Percentiles rank a stretch among this genome's conserved stretches.
phyloP scores from a whole-genome alignment of 2,888 invertebrate species.

The Smittia sp. region DNA sequence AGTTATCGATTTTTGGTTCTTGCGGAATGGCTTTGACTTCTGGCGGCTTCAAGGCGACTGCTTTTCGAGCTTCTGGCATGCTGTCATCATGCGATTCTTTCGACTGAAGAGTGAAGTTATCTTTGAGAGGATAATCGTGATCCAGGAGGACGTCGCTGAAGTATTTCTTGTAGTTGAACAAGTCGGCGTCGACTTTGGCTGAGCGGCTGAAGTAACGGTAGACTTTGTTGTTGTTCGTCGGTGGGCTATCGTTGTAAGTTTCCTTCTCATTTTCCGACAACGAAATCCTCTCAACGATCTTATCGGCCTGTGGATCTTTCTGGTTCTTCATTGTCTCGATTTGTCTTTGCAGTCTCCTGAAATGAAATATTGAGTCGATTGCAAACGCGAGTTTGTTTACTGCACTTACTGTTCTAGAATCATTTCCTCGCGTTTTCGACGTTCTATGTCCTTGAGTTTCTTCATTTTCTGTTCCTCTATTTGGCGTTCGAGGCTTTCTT shows the following conservation, averaged over 20 bases:
- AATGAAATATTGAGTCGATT: not conserved
- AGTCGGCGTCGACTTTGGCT: not conserved
- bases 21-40: not conserved
- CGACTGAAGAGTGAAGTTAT: too few species aligned
- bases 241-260: not conserved
- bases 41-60: too few species aligned
- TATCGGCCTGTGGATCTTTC: not conserved
- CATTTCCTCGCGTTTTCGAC: not conserved
- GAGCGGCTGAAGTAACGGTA: not conserved
- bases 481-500: not conserved
- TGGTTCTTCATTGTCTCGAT: not conserved
- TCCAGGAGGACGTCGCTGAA: not conserved
- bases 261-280: not conserved
- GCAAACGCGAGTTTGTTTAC: not conserved
- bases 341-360: conserved; percentile 1
- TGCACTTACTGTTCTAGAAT: not conserved
- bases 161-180: not conserved
- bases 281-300: not conserved
- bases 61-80: too few species aligned
- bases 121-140: too few species aligned
- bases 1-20: not conserved
- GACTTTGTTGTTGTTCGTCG: not conserved
- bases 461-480: not conserved
- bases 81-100: too few species aligned
- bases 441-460: not conserved